Base-by-base conservation (phyloP, 2,888 invertebrate species). In the Netelia fuscicornis region DNA sequence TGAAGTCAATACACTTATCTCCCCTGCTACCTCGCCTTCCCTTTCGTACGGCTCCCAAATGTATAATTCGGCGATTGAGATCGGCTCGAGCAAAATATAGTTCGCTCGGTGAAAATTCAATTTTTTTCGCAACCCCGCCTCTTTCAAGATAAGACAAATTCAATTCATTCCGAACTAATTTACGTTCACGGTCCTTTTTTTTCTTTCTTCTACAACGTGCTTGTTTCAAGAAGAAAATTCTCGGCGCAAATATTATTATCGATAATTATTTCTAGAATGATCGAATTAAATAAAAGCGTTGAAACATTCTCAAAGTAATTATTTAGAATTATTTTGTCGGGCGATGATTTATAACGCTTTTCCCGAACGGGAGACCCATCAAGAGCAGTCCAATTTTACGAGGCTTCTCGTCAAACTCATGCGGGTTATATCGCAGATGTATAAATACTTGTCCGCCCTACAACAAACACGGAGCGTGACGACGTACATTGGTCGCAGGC, bases 1-100 rank as follows among this genome's bases (percentile, higher is more conserved):
- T 79, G 64, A 70, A 85, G 85, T 82, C 85, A 85, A 82, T 82
- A 82, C 77, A 79, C 82, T 77, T 54, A 30, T 62, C 67, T 25
- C 60, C 58, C 25, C 23, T 56, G 5, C n/a, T 8, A 30, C 25
- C 58, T 37, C 58, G 37, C 13, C 68, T 25, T 54, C 62, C 37
- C 37, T 64, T 37, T 20, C 71, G 68, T 77, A 77, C 70, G 78
- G 77, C 68, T 75, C 58, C 48, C 52, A 30, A 62, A 78, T 65
- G 64, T 72, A 80, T 80, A 80, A 80, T 80, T 72, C 72, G 64
- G 9, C 42, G 64, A 80, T 78, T 78, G 70, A 30, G 70, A 78
- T 71, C 70, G 60, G 62, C 62, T n/a, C n/a, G 17, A 81, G 17
- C 60, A 75, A 84, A 78, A 84, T 78, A 84, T 62, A 74, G 67